These are phyloP conservation scores for Callithrix jacchus DNA, from an alignment of 2,113 vertebrate genomes.

Conservation along the genomic window DNA sequence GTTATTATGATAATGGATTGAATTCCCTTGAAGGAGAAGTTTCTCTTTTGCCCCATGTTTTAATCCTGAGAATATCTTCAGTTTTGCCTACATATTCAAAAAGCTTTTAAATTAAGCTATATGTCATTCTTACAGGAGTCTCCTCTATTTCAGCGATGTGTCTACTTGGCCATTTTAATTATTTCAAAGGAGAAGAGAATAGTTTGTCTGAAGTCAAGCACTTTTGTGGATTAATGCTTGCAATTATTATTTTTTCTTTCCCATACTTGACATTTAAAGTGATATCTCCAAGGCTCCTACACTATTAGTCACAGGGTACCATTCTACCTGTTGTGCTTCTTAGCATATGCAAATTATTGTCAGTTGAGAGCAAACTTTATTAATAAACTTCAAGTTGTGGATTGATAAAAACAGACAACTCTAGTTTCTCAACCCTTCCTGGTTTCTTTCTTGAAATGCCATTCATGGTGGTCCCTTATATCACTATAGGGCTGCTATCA, in stretches of 20 bases:
- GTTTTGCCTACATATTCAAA: not conserved
- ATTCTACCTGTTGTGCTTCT: not conserved
- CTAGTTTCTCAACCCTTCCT: constrained; percentile 11
- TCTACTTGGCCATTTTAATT: constrained; percentile 25
- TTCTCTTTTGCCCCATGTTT: not conserved
- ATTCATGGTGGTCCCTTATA: not conserved
- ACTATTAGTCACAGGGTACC: not conserved
- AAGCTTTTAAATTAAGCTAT: constrained; percentile 25
- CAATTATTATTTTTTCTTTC: constrained; percentile 30
- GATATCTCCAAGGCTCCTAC: constrained; percentile 19
- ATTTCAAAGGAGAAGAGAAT: constrained; percentile 45
- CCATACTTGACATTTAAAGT: constrained; percentile 63
- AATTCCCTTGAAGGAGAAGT: not conserved
- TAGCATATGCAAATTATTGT: constrained; percentile 55
- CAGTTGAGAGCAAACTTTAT: constrained; percentile 45
- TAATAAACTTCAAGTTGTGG: constrained; percentile 4
- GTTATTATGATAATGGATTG: not conserved
- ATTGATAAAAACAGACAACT: constrained; percentile 2
- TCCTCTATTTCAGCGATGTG: not conserved
- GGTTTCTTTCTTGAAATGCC: constrained; percentile 44
- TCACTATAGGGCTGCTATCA: not conserved
- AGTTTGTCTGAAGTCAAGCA: constrained; percentile 26
- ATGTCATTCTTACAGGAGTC: not conserved
- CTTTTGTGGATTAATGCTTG: constrained; percentile 2
- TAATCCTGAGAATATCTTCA: not conserved